Percentiles rank a stretch among this genome's conserved stretches.
Evolutionary conservation across 2,113 vertebrate species (phyloP).

Genomic region (Panthera uncia): DNA sequence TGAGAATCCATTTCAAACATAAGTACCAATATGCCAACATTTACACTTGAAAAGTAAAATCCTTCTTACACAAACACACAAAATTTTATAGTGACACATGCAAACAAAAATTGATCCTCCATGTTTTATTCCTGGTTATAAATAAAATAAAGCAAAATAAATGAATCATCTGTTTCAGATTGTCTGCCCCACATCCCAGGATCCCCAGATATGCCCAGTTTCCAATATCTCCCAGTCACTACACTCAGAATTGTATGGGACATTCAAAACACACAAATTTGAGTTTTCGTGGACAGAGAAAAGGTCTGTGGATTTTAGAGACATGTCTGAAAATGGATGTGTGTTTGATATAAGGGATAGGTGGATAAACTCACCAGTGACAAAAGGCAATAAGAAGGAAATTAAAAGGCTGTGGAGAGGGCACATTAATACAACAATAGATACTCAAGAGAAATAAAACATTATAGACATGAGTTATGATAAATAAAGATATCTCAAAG

Average conservation of each 20-base stretch:
- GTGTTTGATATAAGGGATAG: background rate
- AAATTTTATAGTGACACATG: background rate
- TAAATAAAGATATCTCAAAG: background rate
- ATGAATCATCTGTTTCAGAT: background rate
- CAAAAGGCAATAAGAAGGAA: background rate
- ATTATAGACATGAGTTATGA: background rate
- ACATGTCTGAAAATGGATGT: background rate
- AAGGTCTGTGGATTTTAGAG: background rate
- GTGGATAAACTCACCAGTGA: background rate
- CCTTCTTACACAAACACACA: background rate
- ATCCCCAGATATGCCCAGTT: background rate
- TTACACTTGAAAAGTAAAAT: background rate
- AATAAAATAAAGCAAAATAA: slow-evolving; percentile 22
- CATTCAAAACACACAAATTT: background rate
- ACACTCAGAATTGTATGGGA: background rate
- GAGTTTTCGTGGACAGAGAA: background rate
- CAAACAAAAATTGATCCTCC: background rate
- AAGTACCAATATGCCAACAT: background rate
- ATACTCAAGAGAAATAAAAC: background rate
- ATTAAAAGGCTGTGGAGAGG: background rate
- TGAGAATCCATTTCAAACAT: background rate
- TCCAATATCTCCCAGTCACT: background rate
- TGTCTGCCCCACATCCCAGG: background rate
- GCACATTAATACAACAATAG: background rate
- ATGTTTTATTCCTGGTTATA: background rate